Conservation (phyloP, 2,888 invertebrate species). For the Rhingia rostrata region DNA sequence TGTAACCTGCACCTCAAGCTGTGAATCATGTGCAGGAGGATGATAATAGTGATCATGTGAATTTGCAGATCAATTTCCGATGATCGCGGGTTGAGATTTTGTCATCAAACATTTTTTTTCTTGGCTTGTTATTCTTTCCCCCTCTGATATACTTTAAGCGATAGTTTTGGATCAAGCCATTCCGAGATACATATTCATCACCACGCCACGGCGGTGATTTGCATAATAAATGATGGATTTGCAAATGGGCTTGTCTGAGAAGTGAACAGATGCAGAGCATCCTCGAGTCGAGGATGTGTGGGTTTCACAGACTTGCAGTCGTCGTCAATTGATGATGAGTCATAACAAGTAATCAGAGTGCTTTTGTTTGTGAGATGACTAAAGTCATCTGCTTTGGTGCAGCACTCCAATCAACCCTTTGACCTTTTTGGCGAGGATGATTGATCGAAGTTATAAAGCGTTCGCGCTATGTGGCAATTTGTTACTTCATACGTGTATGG, state of each 20-base stretch:
- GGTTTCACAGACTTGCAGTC: slow-evolving; percentile 11
- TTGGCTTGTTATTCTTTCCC: not conserved
- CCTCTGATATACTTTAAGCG: slow-evolving; percentile 44
- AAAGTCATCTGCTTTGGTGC: slow-evolving; percentile 7
- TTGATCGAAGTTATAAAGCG: slow-evolving; percentile 40
- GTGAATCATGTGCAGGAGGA: slow-evolving; percentile 56
- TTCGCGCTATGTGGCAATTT: slow-evolving; percentile 38
- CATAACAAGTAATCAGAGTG: slow-evolving; percentile 53
- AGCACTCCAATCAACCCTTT: slow-evolving; percentile 46
- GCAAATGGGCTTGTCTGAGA: slow-evolving; percentile 38
- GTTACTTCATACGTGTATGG: slow-evolving; percentile 9
- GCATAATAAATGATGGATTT: slow-evolving; percentile 61
- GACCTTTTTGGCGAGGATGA: slow-evolving; percentile 40
- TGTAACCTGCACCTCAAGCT: slow-evolving; percentile 15
- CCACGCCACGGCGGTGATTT: slow-evolving; percentile 38
- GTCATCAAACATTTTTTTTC: slow-evolving; percentile 58
- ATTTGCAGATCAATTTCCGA: slow-evolving; percentile 62
- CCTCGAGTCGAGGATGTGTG: slow-evolving; percentile 33
- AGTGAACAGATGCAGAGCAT: slow-evolving; percentile 54
- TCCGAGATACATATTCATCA: slow-evolving; percentile 38
- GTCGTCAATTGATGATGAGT: slow-evolving; percentile 24
- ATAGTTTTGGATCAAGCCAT: slow-evolving; percentile 57
- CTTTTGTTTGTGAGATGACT: slow-evolving; percentile 38
- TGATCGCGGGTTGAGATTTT: slow-evolving; percentile 65
- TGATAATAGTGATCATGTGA: slow-evolving; percentile 56